Percentiles rank a stretch among this genome's conserved stretches.
Conservation (phyloP, 92 coral and sea anemone genomes). For the Epizoanthus illoricatus region DNA sequence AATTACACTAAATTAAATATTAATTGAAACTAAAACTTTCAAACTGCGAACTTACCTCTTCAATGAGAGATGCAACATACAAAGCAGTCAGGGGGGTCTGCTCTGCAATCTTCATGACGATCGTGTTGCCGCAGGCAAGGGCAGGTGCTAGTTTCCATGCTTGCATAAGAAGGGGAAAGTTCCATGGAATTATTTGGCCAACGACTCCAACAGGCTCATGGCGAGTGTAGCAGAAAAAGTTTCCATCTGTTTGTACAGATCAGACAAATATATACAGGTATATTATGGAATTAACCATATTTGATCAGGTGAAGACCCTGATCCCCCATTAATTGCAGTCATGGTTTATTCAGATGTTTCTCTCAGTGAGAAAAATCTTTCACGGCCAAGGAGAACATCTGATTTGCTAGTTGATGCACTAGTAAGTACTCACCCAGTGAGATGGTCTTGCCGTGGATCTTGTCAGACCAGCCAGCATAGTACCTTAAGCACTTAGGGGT, state of each 20-base stretch:
- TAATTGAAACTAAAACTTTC: neutral
- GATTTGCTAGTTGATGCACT: no score
- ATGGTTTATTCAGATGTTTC: no score
- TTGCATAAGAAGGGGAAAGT: conserved; percentile 86
- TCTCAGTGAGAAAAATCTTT: no score
- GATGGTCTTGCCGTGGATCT: neutral
- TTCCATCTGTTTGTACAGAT: conserved; percentile 75
- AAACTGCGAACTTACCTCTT: conserved; percentile 64
- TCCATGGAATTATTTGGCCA: conserved; percentile 95
- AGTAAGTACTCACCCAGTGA: no score
- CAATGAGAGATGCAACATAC: conserved; percentile 83
- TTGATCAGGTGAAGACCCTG: no score
- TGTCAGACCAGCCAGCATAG: neutral
- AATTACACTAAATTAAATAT: no score
- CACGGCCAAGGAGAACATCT: no score
- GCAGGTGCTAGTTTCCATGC: conserved; percentile 94
- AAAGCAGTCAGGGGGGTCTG: conserved; percentile 97
- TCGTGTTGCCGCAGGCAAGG: conserved; percentile 87
- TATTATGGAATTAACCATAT: neutral
- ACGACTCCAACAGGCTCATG: conserved; percentile 96
- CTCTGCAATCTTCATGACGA: conserved; percentile 93
- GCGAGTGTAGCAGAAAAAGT: conserved; percentile 87
- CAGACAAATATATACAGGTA: no score
- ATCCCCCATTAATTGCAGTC: no score
- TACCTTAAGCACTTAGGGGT: no score